Evolutionary conservation across 2,797 vertebrate species (phyloP), one percentile per base, ranked within the genome.

Genomic region (Melanotaenia pygmaea): DNA sequence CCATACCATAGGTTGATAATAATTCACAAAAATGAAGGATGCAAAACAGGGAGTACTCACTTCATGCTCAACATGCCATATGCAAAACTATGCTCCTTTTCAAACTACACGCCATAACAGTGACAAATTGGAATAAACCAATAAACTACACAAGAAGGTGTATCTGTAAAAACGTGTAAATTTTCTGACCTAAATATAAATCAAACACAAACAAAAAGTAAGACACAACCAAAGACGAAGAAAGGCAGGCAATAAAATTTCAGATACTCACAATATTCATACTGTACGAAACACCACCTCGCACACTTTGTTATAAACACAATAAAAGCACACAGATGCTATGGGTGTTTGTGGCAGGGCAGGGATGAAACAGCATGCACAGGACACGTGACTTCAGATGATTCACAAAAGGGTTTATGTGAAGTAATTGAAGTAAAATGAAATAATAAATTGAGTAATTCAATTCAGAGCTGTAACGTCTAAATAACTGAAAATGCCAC

Each of bases 61-160:
- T 59, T 77, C 87, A 91, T 93, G 91, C 91, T 84, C 50, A 40
- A 82, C 92, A 89, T 92, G 92, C 91, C 58, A 40, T 37, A 66
- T 18, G 32, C 58, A 40, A 16, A 58, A 51, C 43, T 58, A 53
- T 58, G 63, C 51, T 72, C 24, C 22, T 16, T 70, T 72, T 43
- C 61, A 59, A 57, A 11, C 1, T 26, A 18, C 40, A 67, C 35
- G 1, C 38, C 40, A 22, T 28, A 10, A 32, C 51, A 20, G 70
- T 35, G 18, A 12, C 1, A 47, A 12, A 64, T 24, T 57, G 34
- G 20, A 66, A 28, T 64, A 74, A 71, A 54, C 64, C 64, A 61
- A 58, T 47, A 67, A 70, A 64, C 63, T 73, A 65, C 76, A 26
- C 73, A 1, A 22, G 18, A 53, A 11, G 34, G 35, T 38, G 28